Evolutionary conservation across 2,888 invertebrate genomes (phyloP).

Genomic region (Campaea margaritaria): DNA sequence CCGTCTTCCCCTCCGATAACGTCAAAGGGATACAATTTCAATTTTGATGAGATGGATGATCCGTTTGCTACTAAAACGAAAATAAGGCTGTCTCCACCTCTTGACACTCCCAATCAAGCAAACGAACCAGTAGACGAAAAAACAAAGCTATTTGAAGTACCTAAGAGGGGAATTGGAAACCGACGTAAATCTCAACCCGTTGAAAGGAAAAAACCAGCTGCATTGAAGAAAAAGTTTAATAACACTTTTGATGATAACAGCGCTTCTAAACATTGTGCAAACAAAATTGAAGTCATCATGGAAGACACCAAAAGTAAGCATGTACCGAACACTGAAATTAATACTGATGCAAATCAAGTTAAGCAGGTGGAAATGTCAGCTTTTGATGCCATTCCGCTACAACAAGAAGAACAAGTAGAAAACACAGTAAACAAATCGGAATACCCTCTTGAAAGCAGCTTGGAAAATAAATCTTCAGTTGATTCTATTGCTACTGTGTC

Average conservation of each 20-base stretch:
- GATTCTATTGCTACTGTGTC: conserved; percentile 22
- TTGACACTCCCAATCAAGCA: conserved; percentile 44
- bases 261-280: conserved; percentile 17
- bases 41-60: conserved; percentile 74
- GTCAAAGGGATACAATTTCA: conserved; percentile 72
- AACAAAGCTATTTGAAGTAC: conserved; percentile 31
- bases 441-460: conserved; percentile 8
- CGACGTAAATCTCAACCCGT: conserved; percentile 61
- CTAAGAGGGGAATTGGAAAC: conserved; percentile 48
- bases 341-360: not conserved
- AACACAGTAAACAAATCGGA: conserved; percentile 6
- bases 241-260: conserved; percentile 45
- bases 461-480: conserved; percentile 26
- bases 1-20: conserved; percentile 65
- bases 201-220: conserved; percentile 50
- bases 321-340: not conserved
- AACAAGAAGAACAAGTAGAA: conserved; percentile 3
- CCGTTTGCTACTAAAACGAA: conserved; percentile 75
- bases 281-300: not conserved
- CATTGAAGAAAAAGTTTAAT: conserved; percentile 56
- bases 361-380: not conserved
- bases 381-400: not conserved
- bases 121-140: conserved; percentile 31
- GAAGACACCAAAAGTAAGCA: not conserved
- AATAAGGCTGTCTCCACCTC: conserved; percentile 65